Evolutionary conservation across 2,888 invertebrate species (phyloP), one percentile per base, ranked within the genome.

Genomic region (Coronaproctus castanopsis): DNA sequence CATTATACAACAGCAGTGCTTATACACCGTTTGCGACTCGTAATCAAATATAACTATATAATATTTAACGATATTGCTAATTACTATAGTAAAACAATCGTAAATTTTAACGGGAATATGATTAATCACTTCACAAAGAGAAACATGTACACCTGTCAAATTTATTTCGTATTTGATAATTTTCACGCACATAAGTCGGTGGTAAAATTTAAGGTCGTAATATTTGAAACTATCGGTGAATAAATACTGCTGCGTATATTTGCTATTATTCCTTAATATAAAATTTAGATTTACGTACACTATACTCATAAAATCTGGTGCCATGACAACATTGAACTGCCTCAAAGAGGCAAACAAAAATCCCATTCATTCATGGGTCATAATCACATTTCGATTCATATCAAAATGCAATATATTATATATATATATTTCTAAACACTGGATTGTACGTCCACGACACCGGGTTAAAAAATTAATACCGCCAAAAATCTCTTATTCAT

Each of bases 281-380:
- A 49, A 55, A 24, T 24, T 54, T 24, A 59, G 51, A 59, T 55
- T 59, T n/a, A n/a, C n/a, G n/a, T n/a, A n/a, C n/a, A n/a, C n/a
- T n/a, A n/a, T n/a, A 55, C 52, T 55, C 59, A 55, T 59, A 59
- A 55, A 59, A 55, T 51, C 59, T 59, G 59, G 59, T 59, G 59
- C 59, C 59, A 59, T 59, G 59, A 59, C 59, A 59, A 59, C 59
- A 59, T 59, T 59, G 59, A 55, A 52, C 56, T 52, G 59, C 59
- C 59, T 59, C 59, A 59, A 56, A 56, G 59, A 59, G 59, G 59
- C 59, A 59, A 55, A 55, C 59, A 52, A 55, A 52, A 55, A 56
- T 59, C 59, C 59, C 59, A 59, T 59, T 59, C 59, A 59, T 59
- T 59, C 59, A 59, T 59, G 59, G 59, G 55, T 55, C 49, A 59